Evolutionary conservation across 2,797 vertebrate species (phyloP), one percentile per base, ranked within the genome.

Genomic region (Tarsius wallacei): DNA sequence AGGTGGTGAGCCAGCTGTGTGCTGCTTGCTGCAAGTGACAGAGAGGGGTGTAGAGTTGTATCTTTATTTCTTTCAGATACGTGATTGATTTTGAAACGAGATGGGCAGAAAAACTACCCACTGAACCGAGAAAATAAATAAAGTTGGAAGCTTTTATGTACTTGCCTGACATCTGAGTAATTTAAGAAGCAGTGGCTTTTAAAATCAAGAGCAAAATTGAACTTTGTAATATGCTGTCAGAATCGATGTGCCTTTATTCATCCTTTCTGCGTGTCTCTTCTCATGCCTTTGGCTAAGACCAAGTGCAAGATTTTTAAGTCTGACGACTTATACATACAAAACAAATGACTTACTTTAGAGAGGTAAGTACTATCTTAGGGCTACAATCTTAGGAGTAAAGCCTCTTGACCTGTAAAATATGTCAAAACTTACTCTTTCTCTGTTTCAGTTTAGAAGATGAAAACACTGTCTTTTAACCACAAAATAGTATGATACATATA

Each of bases 121-220:
- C 42, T 53, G 59, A 87, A 19, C 74, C 83, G 55, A 71, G 47
- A 92, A 81, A 90, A 59, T 91, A 87, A 93, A 49, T 24, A 26
- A 80, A 90, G 12, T 81, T 81, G 42, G 19, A 57, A 47, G 42
- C 61, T 4, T 91, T 88, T 63, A 49, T 70, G 49, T 17, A 82
- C 47, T 91, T 92, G 55, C 31, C 80, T 19, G 26, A 87, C 36
- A 90, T 57, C 42, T 47, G 53, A 91, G 87, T 74, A 70, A 89
- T 77, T 90, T 94, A 97, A 94, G 74, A 93, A 96, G 53, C 33
- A 63, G 84, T 78, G 57, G n/a, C 21, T 82, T 86, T 89, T 88
- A 83, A 96, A 95, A 86, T 90, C 57, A 96, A 95, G 53, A 88
- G 49, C 22, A 93, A 94, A 89, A 17, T 68, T 91, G 73, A 77